Percentiles rank a stretch among this genome's conserved stretches.
phyloP scores from a whole-genome alignment of 1,140 invertebrate genomes.

The Drosophila guanche region DNA sequence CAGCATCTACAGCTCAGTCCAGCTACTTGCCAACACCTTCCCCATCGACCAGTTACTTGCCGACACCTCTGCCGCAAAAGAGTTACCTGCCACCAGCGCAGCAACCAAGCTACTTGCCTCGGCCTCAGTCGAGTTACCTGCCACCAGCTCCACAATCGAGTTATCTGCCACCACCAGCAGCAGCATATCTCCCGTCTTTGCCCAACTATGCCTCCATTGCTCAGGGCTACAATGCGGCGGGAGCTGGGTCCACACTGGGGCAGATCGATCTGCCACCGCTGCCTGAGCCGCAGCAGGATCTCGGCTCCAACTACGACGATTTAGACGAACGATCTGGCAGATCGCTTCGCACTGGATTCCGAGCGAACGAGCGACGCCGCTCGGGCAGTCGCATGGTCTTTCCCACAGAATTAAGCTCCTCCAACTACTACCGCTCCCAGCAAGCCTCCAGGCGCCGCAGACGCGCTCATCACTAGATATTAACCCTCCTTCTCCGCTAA shows the following conservation, averaged over 20 bases:
- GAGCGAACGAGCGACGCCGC: constrained; percentile 54
- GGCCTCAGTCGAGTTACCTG: too few relatives aligned
- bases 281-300: constrained; percentile 55
- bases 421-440: constrained; percentile 26
- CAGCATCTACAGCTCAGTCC: too few relatives aligned
- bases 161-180: not conserved
- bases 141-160: too few relatives aligned
- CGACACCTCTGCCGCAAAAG: too few relatives aligned
- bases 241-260: constrained; percentile 9
- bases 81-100: too few relatives aligned
- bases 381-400: constrained; percentile 57
- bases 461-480: constrained; percentile 17
- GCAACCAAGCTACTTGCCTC: too few relatives aligned
- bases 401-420: constrained; percentile 27
- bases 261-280: constrained; percentile 49
- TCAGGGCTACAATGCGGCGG: constrained; percentile 37
- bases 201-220: constrained; percentile 45
- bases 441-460: constrained; percentile 24
- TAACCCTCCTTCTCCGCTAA: constrained; percentile 4
- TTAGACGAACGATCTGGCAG: constrained; percentile 48
- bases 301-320: constrained; percentile 30
- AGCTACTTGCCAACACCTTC: too few relatives aligned
- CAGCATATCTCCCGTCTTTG: constrained; percentile 43
- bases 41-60: too few relatives aligned
- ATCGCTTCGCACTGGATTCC: constrained; percentile 45